phyloP scores from a whole-genome alignment of 1,140 invertebrate genomes.

The Drosophila rhopaloa region DNA sequence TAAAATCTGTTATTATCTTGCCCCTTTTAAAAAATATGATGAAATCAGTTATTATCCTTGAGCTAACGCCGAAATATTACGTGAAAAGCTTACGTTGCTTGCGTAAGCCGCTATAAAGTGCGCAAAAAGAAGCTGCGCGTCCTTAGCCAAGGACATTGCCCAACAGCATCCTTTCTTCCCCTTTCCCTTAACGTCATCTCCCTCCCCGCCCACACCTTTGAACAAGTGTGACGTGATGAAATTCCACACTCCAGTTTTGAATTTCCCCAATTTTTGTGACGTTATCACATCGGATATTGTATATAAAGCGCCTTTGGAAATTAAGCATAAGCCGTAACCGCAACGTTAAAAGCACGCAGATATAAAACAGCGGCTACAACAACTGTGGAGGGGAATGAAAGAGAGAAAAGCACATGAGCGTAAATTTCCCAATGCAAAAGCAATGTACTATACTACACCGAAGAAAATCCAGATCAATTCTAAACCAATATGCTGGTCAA shows the following conservation, averaged over 20 bases:
- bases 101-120: constrained; percentile 63
- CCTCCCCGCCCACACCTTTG: constrained; percentile 2
- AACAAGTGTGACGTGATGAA: constrained; percentile 37
- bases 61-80: constrained; percentile 8
- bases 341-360: constrained; percentile 15
- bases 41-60: constrained; percentile 12
- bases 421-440: constrained; percentile 56
- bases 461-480: background rate
- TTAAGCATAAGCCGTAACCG: constrained; percentile 36
- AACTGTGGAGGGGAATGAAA: constrained; percentile 9
- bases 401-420: constrained; percentile 39
- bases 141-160: constrained; percentile 68
- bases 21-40: background rate
- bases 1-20: background rate
- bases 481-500: background rate
- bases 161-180: constrained; percentile 45
- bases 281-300: constrained; percentile 44
- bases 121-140: constrained; percentile 42
- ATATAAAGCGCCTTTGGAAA: constrained; percentile 39
- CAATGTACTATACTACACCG: constrained; percentile 18
- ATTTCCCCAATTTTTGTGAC: constrained; percentile 43
- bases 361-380: constrained; percentile 17
- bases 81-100: constrained; percentile 55
- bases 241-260: constrained; percentile 23
- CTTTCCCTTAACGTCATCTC: background rate